Base-by-base conservation (phyloP, 1,140 invertebrate genomes). In the Periplaneta americana region DNA sequence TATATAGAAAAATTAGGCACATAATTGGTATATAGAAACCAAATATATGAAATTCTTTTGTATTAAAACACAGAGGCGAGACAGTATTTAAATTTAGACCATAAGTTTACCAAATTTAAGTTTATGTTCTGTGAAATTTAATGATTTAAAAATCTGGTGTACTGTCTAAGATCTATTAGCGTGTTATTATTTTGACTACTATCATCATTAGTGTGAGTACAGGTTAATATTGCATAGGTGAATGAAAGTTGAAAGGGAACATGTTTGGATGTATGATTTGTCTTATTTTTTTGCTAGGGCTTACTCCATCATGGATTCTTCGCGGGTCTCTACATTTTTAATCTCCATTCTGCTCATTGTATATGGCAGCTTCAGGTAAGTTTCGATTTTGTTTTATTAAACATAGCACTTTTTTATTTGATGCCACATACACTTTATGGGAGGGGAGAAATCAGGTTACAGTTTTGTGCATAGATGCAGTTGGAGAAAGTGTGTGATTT, bases 331-430 rank as follows among this genome's bases (percentile, higher is more conserved):
- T 75, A 99, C 98, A 84, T 99, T 98, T 90, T 91, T 98, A 83
- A 99, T 99, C 88, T 98, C 97, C 81, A 98, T 99, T 91, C 92
- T 99, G 84, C 92, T 99, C 74, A 99, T 99, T 85, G 97, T 99
- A 15, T 99, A 99, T 88, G 98, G 98, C 85, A 98, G 97, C 88
- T 93, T 93, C 86, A 90, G 91, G 91, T 93, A 88, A 86, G 85
- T 82, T 36, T 35, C 13, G 3, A 35, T 34, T 32, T 77, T 34
- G n/a, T n/a, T n/a, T n/a, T n/a, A n/a, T n/a, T n/a, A n/a, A n/a
- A n/a, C n/a, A n/a, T n/a, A n/a, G n/a, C n/a, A n/a, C n/a, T n/a
- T n/a, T n/a, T n/a, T n/a, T n/a, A n/a, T n/a, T n/a, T n/a, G n/a
- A n/a, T n/a, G n/a, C n/a, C n/a, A n/a, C n/a, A n/a, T n/a, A n/a